These are phyloP conservation scores for Macaria liturata DNA, from an alignment of 2,888 invertebrate species.

Conservation along the genomic window DNA sequence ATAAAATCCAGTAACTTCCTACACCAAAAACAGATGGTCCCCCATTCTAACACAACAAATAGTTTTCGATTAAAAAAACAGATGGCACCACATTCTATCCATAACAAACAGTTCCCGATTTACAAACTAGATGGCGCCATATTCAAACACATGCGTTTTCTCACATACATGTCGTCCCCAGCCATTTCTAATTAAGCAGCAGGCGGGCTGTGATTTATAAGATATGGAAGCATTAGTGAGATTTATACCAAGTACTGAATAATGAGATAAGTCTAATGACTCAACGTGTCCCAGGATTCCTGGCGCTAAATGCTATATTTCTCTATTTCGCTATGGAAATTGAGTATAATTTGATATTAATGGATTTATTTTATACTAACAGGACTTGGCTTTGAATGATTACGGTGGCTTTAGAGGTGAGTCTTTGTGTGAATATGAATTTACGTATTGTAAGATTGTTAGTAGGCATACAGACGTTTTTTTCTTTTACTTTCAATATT, in stretches of 20 bases:
- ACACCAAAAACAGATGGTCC: conserved; percentile 29
- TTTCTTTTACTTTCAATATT: too few relatives aligned
- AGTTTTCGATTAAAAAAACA: too few relatives aligned
- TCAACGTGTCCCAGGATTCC: conserved; percentile 24
- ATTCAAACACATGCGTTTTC: conserved; percentile 32
- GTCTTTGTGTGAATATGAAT: too few relatives aligned
- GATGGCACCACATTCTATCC: too few relatives aligned
- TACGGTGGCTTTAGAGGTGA: background rate
- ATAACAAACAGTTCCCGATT: background rate
- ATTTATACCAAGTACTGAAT: conserved; percentile 76
- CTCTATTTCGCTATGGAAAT: conserved; percentile 20
- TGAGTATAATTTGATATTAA: conserved; percentile 9
- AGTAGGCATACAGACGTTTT: too few relatives aligned
- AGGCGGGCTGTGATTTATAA: conserved; percentile 73
- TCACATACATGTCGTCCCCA: conserved; percentile 29
- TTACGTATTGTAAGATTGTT: too few relatives aligned
- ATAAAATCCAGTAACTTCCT: conserved; percentile 12
- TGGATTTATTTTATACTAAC: conserved; percentile 7
- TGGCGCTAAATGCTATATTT: conserved; percentile 22
- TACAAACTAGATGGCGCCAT: conserved; percentile 34
- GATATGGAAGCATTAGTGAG: conserved; percentile 78
- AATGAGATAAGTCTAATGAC: conserved; percentile 76
- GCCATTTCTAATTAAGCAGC: conserved; percentile 78
- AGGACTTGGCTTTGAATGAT: conserved; percentile 12
- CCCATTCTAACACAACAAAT: conserved; percentile 11